Evolutionary conservation across 1,140 invertebrate genomes (phyloP), one percentile per base, ranked within the genome.

Genomic region (Argopecten irradians): DNA sequence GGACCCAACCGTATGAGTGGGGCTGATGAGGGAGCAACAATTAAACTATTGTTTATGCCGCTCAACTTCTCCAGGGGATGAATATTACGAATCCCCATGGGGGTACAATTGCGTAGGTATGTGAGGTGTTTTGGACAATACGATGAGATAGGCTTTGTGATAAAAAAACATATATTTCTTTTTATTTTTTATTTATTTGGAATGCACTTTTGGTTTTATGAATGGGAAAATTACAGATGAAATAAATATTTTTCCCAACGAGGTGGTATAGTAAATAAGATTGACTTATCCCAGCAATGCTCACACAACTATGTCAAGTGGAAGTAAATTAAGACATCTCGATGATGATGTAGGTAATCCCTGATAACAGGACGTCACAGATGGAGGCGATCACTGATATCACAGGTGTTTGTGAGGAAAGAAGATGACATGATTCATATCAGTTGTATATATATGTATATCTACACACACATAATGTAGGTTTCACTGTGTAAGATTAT

Each of bases 261-360:
- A 28, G 5, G 14, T 28, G 1, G 55, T 28, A n/a, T n/a, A 71
- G 55, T 71, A 71, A 71, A 71, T n/a, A 71, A 71, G 16, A 71
- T 16, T 7, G 55, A 71, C 7, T 71, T 28, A 71, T 71, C 22
- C 28, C 28, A 71, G 1, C 55, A 28, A 28, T 71, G 55, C 55
- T n/a, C n/a, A 71, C 55, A 71, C 55, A 71, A 71, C n/a, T 71
- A 71, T 71, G 55, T 71, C 55, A n/a, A n/a, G 28, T 28, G 55
- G 55, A 71, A 71, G 55, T 71, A n/a, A 28, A n/a, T 5, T 28
- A 71, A n/a, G 5, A 11, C 55, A 5, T n/a, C 55, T 16, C 55
- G n/a, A 71, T n/a, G 5, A 1, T 71, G 55, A 28, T 71, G 55
- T 71, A 22, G 28, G 22, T 71, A 71, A 71, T 71, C 55, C 55